Evolutionary conservation across 2,888 invertebrate genomes (phyloP).

Genomic region (Eudemis profundana): DNA sequence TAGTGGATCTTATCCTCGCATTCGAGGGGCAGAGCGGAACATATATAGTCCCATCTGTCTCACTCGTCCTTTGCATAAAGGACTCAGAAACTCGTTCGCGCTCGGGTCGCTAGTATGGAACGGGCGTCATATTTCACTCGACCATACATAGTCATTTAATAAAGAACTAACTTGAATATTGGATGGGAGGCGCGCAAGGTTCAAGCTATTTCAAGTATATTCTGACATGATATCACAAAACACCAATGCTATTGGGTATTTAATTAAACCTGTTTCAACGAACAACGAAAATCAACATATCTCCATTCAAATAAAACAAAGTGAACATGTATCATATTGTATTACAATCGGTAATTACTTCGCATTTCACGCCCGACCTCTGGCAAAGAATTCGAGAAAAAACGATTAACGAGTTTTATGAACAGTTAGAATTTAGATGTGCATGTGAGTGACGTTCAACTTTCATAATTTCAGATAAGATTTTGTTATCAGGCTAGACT

Average conservation of each 20-base stretch:
- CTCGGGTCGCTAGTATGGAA: background rate
- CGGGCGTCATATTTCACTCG: background rate
- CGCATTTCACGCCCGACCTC: conserved; percentile 14
- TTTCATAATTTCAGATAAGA: background rate
- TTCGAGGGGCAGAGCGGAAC: background rate
- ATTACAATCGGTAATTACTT: conserved; percentile 5
- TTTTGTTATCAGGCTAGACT: background rate
- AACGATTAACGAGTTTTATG: conserved; percentile 20
- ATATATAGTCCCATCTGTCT: background rate
- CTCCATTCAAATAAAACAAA: background rate
- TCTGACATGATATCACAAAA: background rate
- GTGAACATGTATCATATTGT: background rate
- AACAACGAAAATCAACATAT: background rate
- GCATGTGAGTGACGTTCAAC: conserved; percentile 4
- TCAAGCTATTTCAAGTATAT: background rate
- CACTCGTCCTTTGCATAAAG: conserved; percentile 1
- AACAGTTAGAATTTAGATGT: background rate
- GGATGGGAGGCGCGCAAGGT: background rate
- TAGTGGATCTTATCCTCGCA: background rate
- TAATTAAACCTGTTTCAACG: background rate
- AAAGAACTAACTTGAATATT: background rate
- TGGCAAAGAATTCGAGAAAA: conserved; percentile 1
- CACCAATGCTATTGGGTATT: background rate
- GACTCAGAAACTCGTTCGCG: background rate
- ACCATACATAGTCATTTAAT: background rate